phyloP scores from a whole-genome alignment of 2,113 vertebrate genomes.

The Brachypteracias leptosomus region DNA sequence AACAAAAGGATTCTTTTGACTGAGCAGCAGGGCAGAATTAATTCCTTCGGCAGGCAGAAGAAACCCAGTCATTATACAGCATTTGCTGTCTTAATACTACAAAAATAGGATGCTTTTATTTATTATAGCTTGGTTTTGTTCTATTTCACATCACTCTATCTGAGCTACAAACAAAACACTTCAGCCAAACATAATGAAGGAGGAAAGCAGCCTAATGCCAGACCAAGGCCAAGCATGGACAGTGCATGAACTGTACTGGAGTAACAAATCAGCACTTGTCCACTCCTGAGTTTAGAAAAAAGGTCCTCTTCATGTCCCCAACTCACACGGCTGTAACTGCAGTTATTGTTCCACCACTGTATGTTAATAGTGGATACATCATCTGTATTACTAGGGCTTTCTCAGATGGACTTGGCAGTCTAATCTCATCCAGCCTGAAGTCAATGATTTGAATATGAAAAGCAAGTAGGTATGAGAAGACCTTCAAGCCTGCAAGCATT shows the following conservation, averaged over 20 bases:
- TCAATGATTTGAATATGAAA: background rate
- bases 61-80: background rate
- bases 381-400: background rate
- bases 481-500: background rate
- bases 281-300: background rate
- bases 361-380: background rate
- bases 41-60: slow-evolving; percentile 27
- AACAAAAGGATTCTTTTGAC: slow-evolving; percentile 36
- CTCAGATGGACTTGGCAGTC: background rate
- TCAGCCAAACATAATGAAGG: background rate
- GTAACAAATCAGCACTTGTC: background rate
- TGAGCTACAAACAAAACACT: background rate
- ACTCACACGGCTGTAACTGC: background rate
- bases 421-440: background rate
- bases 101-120: slow-evolving; percentile 1
- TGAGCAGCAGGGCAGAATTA: slow-evolving; percentile 25
- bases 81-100: slow-evolving; percentile 14
- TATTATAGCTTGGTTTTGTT: background rate
- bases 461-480: background rate
- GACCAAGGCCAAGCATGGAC: background rate
- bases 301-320: background rate
- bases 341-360: background rate
- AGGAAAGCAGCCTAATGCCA: background rate
- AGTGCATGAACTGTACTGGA: background rate
- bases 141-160: background rate